phyloP scores from a whole-genome alignment of 2,113 vertebrate species.

The pig (Sus scrofa) region T2T-Sscrofa CM000820.6:39269001-39269500 shows the following conservation, averaged over 20 bases:
- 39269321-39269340: slow-evolving; percentile 11
- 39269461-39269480: neutral
- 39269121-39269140: too few relatives aligned
- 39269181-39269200: too few relatives aligned
- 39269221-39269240: too few relatives aligned
- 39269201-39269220: too few relatives aligned
- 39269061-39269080: too few relatives aligned
- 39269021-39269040: too few relatives aligned
- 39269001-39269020: too few relatives aligned
- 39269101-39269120: too few relatives aligned
- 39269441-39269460: neutral
- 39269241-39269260: neutral
- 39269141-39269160: too few relatives aligned
- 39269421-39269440: neutral
- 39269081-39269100: too few relatives aligned
- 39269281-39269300: neutral
- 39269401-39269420: neutral
- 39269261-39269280: neutral
- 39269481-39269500: neutral
- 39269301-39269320: neutral
- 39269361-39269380: neutral
- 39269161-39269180: too few relatives aligned
- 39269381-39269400: neutral
- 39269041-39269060: too few relatives aligned
- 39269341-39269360: neutral